Percentiles rank a stretch among this genome's conserved stretches.
Conservation (phyloP, 1,140 invertebrate species). For the Drosophila guanche region DNA sequence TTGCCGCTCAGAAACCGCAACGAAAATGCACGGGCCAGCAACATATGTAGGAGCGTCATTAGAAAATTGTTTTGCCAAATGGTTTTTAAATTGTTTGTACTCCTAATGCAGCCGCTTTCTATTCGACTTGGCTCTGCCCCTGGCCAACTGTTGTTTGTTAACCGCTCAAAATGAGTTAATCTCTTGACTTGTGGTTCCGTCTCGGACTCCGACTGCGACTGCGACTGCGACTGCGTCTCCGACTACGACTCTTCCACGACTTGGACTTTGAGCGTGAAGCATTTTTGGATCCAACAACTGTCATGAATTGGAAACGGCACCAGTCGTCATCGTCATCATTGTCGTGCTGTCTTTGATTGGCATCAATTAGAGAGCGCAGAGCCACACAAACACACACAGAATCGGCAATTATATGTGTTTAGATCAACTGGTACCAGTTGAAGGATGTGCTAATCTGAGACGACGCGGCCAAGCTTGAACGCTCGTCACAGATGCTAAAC, state of each 20-base stretch:
- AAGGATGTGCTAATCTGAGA: conserved; percentile 71
- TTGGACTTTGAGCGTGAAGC: conserved; percentile 11
- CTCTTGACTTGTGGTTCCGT: conserved; percentile 57
- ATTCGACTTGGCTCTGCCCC: conserved; percentile 31
- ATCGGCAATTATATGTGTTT: conserved; percentile 63
- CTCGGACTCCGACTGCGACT: conserved; percentile 1
- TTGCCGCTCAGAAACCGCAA: conserved; percentile 71
- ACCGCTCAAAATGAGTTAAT: conserved; percentile 65
- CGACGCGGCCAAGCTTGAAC: conserved; percentile 30
- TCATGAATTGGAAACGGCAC: conserved; percentile 20
- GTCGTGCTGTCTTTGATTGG: conserved; percentile 59
- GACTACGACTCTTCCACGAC: too few species aligned
- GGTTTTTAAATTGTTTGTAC: conserved; percentile 80
- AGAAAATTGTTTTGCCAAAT: conserved; percentile 82
- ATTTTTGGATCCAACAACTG: conserved; percentile 71
- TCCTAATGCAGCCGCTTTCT: conserved; percentile 65
- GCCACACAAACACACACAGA: conserved; percentile 13
- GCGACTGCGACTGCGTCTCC: too few species aligned
- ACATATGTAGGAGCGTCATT: conserved; percentile 78
- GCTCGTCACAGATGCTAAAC: conserved; percentile 51
- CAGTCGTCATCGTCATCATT: conserved; percentile 8
- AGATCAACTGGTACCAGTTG: conserved; percentile 75
- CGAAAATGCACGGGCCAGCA: conserved; percentile 59
- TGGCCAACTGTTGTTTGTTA: conserved; percentile 66
- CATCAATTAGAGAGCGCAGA: conserved; percentile 52